Evolutionary conservation across 2,113 vertebrate species (phyloP).

Genomic region (Nothocercus julius): DNA sequence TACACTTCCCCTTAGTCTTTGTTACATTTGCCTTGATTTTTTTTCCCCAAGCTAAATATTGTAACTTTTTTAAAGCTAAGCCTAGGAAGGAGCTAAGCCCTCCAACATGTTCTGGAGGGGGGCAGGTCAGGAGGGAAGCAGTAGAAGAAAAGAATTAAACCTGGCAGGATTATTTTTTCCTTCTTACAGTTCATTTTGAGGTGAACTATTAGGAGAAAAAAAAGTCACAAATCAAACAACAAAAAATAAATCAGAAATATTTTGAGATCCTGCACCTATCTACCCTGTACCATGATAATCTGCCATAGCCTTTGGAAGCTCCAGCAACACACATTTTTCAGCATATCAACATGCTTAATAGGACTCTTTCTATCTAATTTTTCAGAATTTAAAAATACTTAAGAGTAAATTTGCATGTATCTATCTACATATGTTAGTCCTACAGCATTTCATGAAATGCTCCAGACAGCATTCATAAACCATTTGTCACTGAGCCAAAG

Average conservation of each 20-base stretch:
- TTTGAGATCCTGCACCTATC: background rate
- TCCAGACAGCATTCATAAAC: conserved; percentile 27
- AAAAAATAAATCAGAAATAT: background rate
- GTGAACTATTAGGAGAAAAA: background rate
- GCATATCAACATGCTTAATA: background rate
- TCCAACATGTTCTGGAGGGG: background rate
- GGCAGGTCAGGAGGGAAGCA: background rate
- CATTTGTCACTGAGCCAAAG: conserved; percentile 56
- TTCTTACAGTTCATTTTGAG: background rate
- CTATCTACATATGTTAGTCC: background rate
- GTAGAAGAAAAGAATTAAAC: background rate
- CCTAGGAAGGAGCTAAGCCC: background rate
- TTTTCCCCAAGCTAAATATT: background rate
- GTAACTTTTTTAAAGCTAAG: background rate
- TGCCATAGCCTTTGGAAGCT: background rate
- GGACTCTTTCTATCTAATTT: background rate
- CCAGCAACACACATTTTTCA: background rate
- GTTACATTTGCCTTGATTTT: background rate
- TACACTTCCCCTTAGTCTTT: background rate
- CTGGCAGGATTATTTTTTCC: background rate
- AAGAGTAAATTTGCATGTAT: background rate
- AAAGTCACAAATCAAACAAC: background rate
- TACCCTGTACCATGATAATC: background rate
- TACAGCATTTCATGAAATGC: conserved; percentile 18
- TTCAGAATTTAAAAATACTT: conserved; percentile 21